Evolutionary conservation across 2,888 invertebrate species (phyloP).

Genomic region (Nesidiocoris tenuis): DNA sequence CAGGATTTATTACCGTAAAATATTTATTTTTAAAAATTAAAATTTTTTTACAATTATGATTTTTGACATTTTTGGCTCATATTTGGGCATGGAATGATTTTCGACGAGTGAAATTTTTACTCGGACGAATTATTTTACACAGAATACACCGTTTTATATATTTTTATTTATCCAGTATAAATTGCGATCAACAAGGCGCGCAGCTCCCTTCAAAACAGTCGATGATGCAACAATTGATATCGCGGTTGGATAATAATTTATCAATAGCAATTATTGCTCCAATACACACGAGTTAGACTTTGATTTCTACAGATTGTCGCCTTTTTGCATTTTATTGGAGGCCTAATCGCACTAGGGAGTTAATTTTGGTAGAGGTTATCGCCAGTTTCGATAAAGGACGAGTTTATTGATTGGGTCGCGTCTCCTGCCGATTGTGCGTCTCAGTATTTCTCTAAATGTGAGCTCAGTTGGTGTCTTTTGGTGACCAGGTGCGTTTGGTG

Average conservation of each 20-base stretch:
- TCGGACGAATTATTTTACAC: too few species aligned
- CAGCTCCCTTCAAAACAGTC: too few species aligned
- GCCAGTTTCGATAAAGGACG: background rate
- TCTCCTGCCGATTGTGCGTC: background rate
- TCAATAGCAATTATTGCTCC: background rate
- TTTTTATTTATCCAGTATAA: too few species aligned
- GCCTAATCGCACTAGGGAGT: background rate
- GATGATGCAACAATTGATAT: background rate
- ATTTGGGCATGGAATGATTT: too few species aligned
- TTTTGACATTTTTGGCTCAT: too few species aligned
- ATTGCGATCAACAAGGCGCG: too few species aligned
- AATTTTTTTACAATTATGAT: too few species aligned
- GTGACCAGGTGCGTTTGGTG: too few species aligned
- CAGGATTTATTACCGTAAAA: background rate
- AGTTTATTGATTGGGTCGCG: background rate
- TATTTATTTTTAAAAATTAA: too few species aligned
- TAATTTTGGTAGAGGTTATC: conserved; percentile 5
- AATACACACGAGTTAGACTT: background rate
- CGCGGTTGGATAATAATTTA: background rate
- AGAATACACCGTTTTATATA: too few species aligned
- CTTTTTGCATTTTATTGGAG: background rate
- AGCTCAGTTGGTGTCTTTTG: too few species aligned
- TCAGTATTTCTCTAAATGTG: background rate
- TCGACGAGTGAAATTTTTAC: too few species aligned
- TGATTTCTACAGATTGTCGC: background rate